Percentiles rank a stretch among this genome's conserved stretches.
Conservation (phyloP, 2,888 invertebrate species). For the Drosophila ustulata region DNA sequence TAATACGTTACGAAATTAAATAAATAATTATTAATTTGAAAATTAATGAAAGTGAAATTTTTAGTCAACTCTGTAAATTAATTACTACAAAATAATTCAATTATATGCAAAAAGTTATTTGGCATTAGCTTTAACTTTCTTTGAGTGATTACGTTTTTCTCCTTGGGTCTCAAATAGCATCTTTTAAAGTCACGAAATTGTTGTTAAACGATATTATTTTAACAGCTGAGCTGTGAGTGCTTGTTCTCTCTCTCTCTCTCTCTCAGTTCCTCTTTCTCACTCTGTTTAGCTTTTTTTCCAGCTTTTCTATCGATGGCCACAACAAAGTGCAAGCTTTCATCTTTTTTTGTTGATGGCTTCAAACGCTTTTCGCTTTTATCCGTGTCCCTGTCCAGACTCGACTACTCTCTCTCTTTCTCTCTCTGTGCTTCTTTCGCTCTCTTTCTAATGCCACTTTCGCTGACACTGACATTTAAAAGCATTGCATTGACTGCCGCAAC, state of each 20-base stretch:
- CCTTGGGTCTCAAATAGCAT: not conserved
- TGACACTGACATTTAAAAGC: conserved; percentile 73
- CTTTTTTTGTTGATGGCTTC: conserved; percentile 15
- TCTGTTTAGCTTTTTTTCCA: not conserved
- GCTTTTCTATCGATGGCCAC: conserved; percentile 1
- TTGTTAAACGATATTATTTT: not conserved
- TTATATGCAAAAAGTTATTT: too few relatives aligned
- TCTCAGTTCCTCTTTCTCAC: not conserved
- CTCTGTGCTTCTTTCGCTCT: conserved; percentile 5
- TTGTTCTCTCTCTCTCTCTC: not conserved
- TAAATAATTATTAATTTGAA: too few relatives aligned
- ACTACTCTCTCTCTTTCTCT: conserved; percentile 1
- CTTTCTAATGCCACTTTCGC: conserved; percentile 64
- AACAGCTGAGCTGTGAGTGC: not conserved
- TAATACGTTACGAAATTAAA: too few relatives aligned
- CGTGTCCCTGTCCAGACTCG: not conserved
- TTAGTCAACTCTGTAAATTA: too few relatives aligned
- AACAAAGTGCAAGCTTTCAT: conserved; percentile 44
- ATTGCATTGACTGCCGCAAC: conserved; percentile 51
- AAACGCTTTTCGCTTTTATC: conserved; percentile 17
- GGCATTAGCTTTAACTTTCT: too few relatives aligned
- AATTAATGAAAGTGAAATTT: too few relatives aligned
- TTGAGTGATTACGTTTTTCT: not conserved
- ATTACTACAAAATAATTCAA: too few relatives aligned
- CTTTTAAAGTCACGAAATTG: conserved; percentile 7